A percentile compares a stretch with the other conserved stretches of the same genome.
These are phyloP conservation scores for Cheilosia soror DNA, from an alignment of 2,888 invertebrate species.

Conservation along the genomic window DNA sequence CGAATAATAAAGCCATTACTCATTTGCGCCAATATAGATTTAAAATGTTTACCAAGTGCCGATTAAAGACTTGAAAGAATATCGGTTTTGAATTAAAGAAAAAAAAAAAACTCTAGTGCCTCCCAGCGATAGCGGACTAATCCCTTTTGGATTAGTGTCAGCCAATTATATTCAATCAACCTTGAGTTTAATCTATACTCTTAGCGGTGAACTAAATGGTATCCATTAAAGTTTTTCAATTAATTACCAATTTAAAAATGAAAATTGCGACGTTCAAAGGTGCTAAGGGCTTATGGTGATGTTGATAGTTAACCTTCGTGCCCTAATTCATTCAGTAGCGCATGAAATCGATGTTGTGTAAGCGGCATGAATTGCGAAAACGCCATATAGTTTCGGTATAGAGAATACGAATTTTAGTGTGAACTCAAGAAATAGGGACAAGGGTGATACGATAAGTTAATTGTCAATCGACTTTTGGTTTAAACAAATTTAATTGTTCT, in stretches of 20 bases:
- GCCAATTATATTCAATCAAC: conserved; percentile 65
- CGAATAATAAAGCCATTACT: conserved; percentile 10
- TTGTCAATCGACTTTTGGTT: background rate
- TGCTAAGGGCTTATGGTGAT: conserved; percentile 33
- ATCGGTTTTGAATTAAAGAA: conserved; percentile 49
- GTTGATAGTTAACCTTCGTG: conserved; percentile 51
- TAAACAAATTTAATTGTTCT: background rate
- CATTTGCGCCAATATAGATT: background rate
- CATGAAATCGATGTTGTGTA: conserved; percentile 28
- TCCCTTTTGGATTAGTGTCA: conserved; percentile 62
- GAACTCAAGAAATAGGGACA: conserved; percentile 1
- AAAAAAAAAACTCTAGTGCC: background rate
- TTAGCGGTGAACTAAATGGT: conserved; percentile 61
- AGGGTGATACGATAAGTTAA: background rate
- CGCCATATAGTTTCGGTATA: background rate
- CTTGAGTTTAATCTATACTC: conserved; percentile 60
- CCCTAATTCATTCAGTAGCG: conserved; percentile 30
- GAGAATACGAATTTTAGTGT: conserved; percentile 8
- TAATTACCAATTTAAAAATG: conserved; percentile 20
- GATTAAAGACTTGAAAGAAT: conserved; percentile 23
- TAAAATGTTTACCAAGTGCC: background rate
- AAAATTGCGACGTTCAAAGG: conserved; percentile 26
- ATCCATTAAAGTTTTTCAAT: conserved; percentile 52
- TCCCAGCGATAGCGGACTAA: conserved; percentile 44
- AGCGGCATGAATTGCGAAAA: background rate